Evolutionary conservation across 2,888 invertebrate species (phyloP), one percentile per base, ranked within the genome.

Genomic region (Synanthedon andrenaeformis): DNA sequence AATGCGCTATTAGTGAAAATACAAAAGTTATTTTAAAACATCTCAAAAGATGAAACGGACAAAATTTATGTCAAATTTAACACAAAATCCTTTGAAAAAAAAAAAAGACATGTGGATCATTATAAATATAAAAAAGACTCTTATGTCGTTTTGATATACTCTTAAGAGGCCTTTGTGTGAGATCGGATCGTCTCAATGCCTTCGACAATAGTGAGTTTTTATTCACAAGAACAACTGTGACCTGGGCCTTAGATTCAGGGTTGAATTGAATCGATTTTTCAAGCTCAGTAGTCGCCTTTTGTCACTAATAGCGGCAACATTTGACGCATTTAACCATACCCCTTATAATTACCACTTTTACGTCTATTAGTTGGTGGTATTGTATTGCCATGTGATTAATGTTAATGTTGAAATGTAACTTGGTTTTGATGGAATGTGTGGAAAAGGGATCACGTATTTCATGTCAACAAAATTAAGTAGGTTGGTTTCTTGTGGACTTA

Each of bases 61-160:
- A 6, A 35, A 74, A 78, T 79, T 76, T 75, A 80, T 81, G 76
- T 81, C 77, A 81, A 82, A 85, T 85, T 87, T 87, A 86, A 85
- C 85, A 85, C 84, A 76, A 86, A 84, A 84, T 85, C 79, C 79
- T 73, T 68, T 66, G 62, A 59, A 64, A 75, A 73, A 35, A 35
- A 73, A 75, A 79, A 72, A 66, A 72, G 73, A 79, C 79, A 82
- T 81, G 67, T 79, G 78, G 82, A 70, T 82, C 78, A 78, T 84
- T 85, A 82, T 79, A 70, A 75, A 73, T 80, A 67, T 71, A 69
- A 72, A 79, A 76, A 79, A 77, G 81, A 76, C 73, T 74, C 72
- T 86, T 83, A 85, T 86, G 84, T 86, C 86, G 79, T 84, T 87
- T 87, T 87, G 86, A 87, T 87, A 83, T 79, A 86, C 84, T 86